A percentile compares a stretch with the other conserved stretches of the same genome.
Conservation (phyloP, 1,140 invertebrate genomes). For the Goniozus legneri region DNA sequence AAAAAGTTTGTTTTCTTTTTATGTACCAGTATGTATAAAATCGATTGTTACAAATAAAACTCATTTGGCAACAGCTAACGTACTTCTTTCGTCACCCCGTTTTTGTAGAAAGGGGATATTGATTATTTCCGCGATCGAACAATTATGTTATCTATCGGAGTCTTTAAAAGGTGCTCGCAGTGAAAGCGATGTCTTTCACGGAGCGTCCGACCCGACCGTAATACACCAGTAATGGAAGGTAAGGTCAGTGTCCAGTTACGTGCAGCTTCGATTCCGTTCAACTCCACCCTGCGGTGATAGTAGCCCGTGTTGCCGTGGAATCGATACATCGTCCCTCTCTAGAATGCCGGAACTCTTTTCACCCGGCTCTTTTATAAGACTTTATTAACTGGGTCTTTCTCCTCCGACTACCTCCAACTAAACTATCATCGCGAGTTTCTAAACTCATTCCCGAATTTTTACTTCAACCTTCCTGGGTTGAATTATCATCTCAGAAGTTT, state of each 20-base stretch:
- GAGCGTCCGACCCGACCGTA: conserved; percentile 6
- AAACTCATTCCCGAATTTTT: too few relatives aligned
- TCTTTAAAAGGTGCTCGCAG: too few relatives aligned
- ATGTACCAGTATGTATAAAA: too few relatives aligned
- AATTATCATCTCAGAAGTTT: too few relatives aligned
- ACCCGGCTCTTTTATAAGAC: conserved; percentile 18
- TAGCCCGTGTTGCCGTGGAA: not conserved
- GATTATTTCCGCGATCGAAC: too few relatives aligned
- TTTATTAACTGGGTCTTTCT: conserved; percentile 8
- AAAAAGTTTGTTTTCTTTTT: too few relatives aligned
- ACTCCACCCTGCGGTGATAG: not conserved
- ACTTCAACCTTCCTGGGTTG: too few relatives aligned
- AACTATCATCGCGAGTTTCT: too few relatives aligned
- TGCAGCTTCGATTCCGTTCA: conserved; percentile 2
- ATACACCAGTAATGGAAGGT: too few relatives aligned
- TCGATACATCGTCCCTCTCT: not conserved
- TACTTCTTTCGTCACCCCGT: too few relatives aligned
- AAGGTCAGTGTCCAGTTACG: conserved; percentile 36
- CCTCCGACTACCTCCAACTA: not conserved
- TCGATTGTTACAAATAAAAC: conserved; percentile 16
- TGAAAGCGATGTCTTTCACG: conserved; percentile 28
- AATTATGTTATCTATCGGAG: too few relatives aligned
- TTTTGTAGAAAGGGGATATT: too few relatives aligned
- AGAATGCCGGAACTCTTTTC: conserved; percentile 25
- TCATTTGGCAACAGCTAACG: conserved; percentile 10